Evolutionary conservation across 2,888 invertebrate species (phyloP), one percentile per base, ranked within the genome.

Genomic region (Lamproptera curius): DNA sequence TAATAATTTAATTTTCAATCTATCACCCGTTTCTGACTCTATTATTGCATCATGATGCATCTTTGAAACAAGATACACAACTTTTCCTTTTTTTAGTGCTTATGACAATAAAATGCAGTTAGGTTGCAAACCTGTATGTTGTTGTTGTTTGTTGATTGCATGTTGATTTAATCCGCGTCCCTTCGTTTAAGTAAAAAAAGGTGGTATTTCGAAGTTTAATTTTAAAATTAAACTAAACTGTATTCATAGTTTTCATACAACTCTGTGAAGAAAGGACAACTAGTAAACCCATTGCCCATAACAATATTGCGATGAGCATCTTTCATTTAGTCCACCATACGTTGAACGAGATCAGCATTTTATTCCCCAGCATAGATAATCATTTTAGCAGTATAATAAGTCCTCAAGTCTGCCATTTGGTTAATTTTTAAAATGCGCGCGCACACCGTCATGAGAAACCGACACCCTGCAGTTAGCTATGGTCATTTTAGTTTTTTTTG

Each of bases 271-370:
- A 55, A 43, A 31, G 46, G 35, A 48, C 51, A 14, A 47, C 55
- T 55, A 14, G 45, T 56, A 37, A 53, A 53, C 49, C 52, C 49
- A 42, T 52, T 52, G 40, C 46, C 52, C 45, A 52, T 52, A 6
- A 53, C 53, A 40, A 23, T 6, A 23, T 23, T 23, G 23, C 23
- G 23, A 23, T 23, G 23, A 23, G 23, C 4, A 23, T 23, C 23
- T 23, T 23, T 23, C 5, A 23, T 6, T 23, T 4, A 23, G 5
- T 23, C 23, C 23, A 23, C 23, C 8, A 23, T 23, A 23, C 23
- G 5, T 23, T 23, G 4, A 4, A 23, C 23, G 23, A 23, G 23
- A 8, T 23, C 23, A 23, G 23, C 23, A 23, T 23, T 23, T 23
- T 23, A 8, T 23, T 23, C 8, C 23, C 23, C 23, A 23, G 23